Base-by-base conservation (phyloP, 2,113 vertebrate species). In the Prolemur simus region DNA sequence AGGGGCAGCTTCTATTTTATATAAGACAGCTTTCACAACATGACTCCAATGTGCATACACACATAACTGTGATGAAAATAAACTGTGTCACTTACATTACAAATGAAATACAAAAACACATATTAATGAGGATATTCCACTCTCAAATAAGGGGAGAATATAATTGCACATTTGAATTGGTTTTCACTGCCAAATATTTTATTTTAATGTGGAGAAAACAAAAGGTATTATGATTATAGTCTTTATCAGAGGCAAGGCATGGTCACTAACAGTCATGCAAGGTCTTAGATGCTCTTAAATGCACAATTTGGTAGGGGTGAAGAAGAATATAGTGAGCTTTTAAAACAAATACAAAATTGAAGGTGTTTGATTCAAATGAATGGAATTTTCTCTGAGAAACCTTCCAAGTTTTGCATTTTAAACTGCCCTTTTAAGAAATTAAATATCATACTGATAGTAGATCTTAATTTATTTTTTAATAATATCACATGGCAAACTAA, bases 281-380 rank as follows among this genome's bases (percentile, higher is more conserved):
- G 2, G 45, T 77, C 25, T 92, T 7, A 87, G 27, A 29, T 69
- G 49, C 8, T 94, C 14, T 91, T 64, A 89, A 18, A 68, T 42
- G 27, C 20, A 91, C 77, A 89, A 87, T 73, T 74, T 49, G n/a
- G 3, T n/a, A 8, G 6, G 0, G 29, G 49, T 23, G 11, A 42
- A 23, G n/a, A 14, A 88, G 56, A 87, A 54, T 49, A 89, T 3
- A n/a, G n/a, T 84, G 69, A 63, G 14, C 45, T 78, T 95, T 88
- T 45, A 58, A 88, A 94, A 93, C 49, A 89, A 83, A 94, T 66
- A 88, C 58, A 77, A 94, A 95, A 91, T 60, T 77, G 34, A 95
- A 69, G 45, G 6, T 64, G 58, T 34, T 92, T 23, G 37, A 45
- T 68, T 85, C 17, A 77, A 92, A 86, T 88, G 32, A 74, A 8